Evolutionary conservation across 2,113 vertebrate genomes (phyloP), one percentile per base, ranked within the genome.

Genomic region (Lucifuga dentata): DNA sequence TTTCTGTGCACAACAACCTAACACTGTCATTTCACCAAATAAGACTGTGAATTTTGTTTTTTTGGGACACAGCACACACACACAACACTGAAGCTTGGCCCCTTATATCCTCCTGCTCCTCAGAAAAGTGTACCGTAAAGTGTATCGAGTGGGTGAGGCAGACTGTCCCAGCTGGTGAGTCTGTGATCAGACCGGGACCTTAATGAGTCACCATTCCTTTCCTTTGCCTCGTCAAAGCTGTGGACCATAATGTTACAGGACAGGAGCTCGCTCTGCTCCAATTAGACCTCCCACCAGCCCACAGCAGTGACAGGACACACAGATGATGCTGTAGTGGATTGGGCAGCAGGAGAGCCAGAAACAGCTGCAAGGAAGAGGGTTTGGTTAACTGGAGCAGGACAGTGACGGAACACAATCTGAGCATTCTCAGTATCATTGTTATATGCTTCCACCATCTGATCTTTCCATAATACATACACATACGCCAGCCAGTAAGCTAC

Each of bases 241-340:
- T n/a, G 43, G 53, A 58, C 66, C 80, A 84, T 80, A 68, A n/a
- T 85, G 82, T 63, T 78, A 46, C 71, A 48, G 52, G 20, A 20
- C n/a, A n/a, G n/a, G n/a, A n/a, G 40, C 63, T 73, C 44, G 64
- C 17, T 81, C 73, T 70, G 63, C 63, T 83, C 62, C 48, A 71
- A 73, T 90, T 85, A 82, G 67, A 60, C 26, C 50, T 69, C 43
- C 11, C 73, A 74, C 70, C 76, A 78, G 63, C 70, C 21, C 20
- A 48, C 49, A 15, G 56, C 48, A 11, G 16, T 26, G 43, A 23
- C 68, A 57, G n/a, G 7, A 29, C 32, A 29, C 51, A 5, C 46
- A 8, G n/a, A n/a, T 9, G 61, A 44, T 36, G 44, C 16, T 60
- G 44, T 8, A 12, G 8, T 20, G 50, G 66, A 50, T 65, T 29